Evolutionary conservation across 2,888 invertebrate genomes (phyloP).

Genomic region (Acheta domesticus): DNA sequence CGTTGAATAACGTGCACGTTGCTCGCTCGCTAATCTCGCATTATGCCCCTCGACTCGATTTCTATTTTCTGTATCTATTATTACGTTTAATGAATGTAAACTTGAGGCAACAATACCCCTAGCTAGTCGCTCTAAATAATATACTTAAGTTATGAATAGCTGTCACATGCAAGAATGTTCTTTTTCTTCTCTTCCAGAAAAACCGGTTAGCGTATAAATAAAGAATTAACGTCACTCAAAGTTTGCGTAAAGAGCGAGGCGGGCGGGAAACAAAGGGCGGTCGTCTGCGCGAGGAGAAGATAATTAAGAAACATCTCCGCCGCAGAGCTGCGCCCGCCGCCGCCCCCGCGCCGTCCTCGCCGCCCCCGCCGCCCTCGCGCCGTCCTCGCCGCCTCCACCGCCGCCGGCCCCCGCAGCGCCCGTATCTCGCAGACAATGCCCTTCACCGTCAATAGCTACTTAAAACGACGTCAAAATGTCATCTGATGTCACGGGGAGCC

Average conservation of each 20-base stretch:
- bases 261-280: not conserved
- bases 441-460: conserved; percentile 18
- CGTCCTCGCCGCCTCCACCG: not conserved
- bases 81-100: conserved; percentile 7
- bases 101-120: not conserved
- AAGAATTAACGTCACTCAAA: conserved; percentile 18
- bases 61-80: conserved; percentile 18
- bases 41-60: not conserved
- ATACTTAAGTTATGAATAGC: conserved; percentile 35
- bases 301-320: not conserved
- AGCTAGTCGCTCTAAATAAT: conserved; percentile 34
- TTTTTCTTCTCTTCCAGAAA: conserved; percentile 24
- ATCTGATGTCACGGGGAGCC: not conserved
- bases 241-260: conserved; percentile 18
- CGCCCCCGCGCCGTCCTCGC: not conserved
- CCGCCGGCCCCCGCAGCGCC: not conserved
- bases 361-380: not conserved
- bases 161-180: conserved; percentile 35
- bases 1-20: too few relatives aligned
- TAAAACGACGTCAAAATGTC: conserved; percentile 4
- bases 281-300: not conserved
- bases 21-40: too few relatives aligned
- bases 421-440: not conserved
- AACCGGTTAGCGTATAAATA: conserved; percentile 12
- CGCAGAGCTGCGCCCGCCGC: not conserved